Base-by-base conservation (phyloP, 2,888 invertebrate genomes). In the Cephus pygmeus region DNA sequence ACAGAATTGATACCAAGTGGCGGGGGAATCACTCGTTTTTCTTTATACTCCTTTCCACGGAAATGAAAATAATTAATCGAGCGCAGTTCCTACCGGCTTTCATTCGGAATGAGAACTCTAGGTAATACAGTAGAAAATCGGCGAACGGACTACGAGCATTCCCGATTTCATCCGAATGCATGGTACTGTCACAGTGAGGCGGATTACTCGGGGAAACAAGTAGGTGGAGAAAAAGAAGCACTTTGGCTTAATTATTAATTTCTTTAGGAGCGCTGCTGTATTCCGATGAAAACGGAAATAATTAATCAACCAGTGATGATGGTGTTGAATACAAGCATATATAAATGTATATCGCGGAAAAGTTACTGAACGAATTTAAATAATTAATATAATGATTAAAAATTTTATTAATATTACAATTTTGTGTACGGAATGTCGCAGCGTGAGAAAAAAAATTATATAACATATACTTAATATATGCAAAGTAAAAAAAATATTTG, bases 91-190 rank as follows among this genome's bases (percentile, higher is more conserved):
- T 33, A 23, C 34, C 31, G 71, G 34, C 71, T 71, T 71, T 78
- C 78, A 82, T 82, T 83, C 79, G 79, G 74, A 78, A 82, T 81
- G 79, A 79, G 80, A 83, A 80, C 79, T 79, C 80, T 76, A 77
- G 75, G 76, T 80, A 76, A 79, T 35, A 78, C 80, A 79, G 81
- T 83, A 82, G 82, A 79, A 77, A 69, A 56, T 56, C 56, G 56
- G 23, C 15, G 15, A 40, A 1, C 4, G 15, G 40, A 40, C 40
- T 15, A 56, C 23, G 56, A 2, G 9, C 9, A 56, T 56, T 56
- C 23, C 56, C 56, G 23, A 56, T 56, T 23, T 6, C 2, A 6
- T 23, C 23, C 9, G 56, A 56, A 56, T 2, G 23, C 23, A 6
- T 9, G 9, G 23, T 56, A 56, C 9, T 56, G 15, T 56, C 56